phyloP scores from a whole-genome alignment of 2,113 vertebrate species.

The Isichthys henryi region DNA sequence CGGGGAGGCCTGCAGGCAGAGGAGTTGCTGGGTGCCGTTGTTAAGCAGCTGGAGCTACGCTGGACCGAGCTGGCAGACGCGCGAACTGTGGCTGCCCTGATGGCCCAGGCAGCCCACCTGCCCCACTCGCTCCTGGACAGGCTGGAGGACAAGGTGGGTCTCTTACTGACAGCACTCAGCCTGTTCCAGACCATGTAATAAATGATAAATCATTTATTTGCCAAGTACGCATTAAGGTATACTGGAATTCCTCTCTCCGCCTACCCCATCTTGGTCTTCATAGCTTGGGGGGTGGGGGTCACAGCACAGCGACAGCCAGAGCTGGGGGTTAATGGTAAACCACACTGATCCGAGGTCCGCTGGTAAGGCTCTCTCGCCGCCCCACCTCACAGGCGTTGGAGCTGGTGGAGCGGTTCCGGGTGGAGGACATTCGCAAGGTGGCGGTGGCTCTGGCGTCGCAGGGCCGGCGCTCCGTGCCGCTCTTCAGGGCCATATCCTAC shows the following conservation, averaged over 20 bases:
- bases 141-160: slow-evolving; percentile 84
- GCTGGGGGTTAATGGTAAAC: not conserved
- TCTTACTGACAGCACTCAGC: not conserved
- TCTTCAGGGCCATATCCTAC: slow-evolving; percentile 80
- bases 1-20: slow-evolving; percentile 32
- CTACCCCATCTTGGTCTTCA: not conserved
- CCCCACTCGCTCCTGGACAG: slow-evolving; percentile 64
- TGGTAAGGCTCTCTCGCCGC: not conserved
- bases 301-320: no score
- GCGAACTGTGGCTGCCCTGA: slow-evolving; percentile 51
- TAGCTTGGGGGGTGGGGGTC: not conserved
- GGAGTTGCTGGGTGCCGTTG: slow-evolving; percentile 50
- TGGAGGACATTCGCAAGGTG: slow-evolving; percentile 67
- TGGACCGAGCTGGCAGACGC: slow-evolving; percentile 77
- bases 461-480: slow-evolving; percentile 65
- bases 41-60: slow-evolving; percentile 80
- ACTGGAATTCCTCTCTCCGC: not conserved
- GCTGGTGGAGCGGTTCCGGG: slow-evolving; percentile 68
- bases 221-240: not conserved
- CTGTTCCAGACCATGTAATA: not conserved
- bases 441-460: slow-evolving; percentile 60
- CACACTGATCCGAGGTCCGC: not conserved
- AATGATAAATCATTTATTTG: not conserved
- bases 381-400: slow-evolving; percentile 68
- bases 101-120: slow-evolving; percentile 53